phyloP scores from a whole-genome alignment of 1,140 invertebrate species.

The Varroa destructor region DNA sequence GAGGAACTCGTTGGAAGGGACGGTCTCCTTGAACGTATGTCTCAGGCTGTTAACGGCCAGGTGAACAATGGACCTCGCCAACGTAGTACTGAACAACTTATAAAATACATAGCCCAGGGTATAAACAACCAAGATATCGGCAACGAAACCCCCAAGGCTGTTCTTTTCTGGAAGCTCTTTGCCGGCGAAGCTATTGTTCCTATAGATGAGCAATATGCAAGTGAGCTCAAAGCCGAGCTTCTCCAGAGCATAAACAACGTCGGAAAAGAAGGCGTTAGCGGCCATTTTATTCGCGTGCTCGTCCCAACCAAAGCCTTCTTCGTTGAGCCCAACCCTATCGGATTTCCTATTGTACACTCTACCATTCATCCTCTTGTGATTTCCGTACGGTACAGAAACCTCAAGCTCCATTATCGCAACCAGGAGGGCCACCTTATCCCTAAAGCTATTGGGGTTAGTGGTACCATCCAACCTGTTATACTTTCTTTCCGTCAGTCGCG shows the following conservation, averaged over 20 bases:
- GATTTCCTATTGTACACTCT: slow-evolving; percentile 15
- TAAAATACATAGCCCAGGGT: slow-evolving; percentile 18
- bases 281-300: background rate
- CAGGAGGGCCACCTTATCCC: slow-evolving; percentile 4
- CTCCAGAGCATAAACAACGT: slow-evolving; percentile 4
- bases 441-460: background rate
- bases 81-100: background rate
- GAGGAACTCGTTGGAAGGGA: slow-evolving; percentile 22
- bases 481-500: slow-evolving; percentile 22
- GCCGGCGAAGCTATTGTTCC: slow-evolving; percentile 10
- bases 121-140: slow-evolving; percentile 10
- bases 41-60: slow-evolving; percentile 22
- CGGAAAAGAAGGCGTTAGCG: slow-evolving; percentile 1
- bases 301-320: slow-evolving; percentile 12
- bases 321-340: slow-evolving; percentile 6
- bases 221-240: background rate
- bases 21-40: slow-evolving; percentile 19
- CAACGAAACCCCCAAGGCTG: slow-evolving; percentile 22
- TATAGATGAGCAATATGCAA: background rate
- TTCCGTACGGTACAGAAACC: slow-evolving; percentile 13
- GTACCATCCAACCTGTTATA: background rate
- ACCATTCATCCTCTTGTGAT: slow-evolving; percentile 25
- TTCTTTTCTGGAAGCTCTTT: slow-evolving; percentile 24
- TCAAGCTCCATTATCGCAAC: slow-evolving; percentile 20
- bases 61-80: slow-evolving; percentile 1